Evolutionary conservation across 2,113 vertebrate genomes (phyloP), one percentile per base, ranked within the genome.

Genomic region (Colossoma macropomum): DNA sequence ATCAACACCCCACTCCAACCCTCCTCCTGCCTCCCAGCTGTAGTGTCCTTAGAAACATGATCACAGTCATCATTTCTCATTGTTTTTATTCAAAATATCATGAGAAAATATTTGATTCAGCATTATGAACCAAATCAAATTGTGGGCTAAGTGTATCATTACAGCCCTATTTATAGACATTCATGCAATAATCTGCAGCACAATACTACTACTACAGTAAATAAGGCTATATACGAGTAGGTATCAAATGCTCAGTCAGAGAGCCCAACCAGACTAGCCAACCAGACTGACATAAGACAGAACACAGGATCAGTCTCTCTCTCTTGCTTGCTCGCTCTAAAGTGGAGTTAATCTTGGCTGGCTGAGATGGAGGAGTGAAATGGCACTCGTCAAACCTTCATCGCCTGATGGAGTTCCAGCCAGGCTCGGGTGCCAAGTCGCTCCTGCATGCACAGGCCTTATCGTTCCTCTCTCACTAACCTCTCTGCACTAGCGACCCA

Each of bases 311-410:
- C 30, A 30, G 68, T 69, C 72, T 23, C 66, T 54, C 72, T 41
- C 45, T 74, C 21, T 9, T 19, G 6, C 2, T 13, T 25, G 30
- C 72, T 63, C 60, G 27, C n/a, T 72, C 62, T 70, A 28, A 65
- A 59, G 54, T 62, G 25, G 59, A 80, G 66, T 77, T 76, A 73
- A 56, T 54, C 30, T 77, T 84, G 63, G 82, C 63, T 73, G 28
- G 63, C 79, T 56, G 52, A 63, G 77, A 72, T 85, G 38, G 72
- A 73, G 78, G 72, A 84, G 86, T 86, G 77, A 80, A 87, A 90
- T 88, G 87, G 82, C 38, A 70, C 85, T 89, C 82, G 83, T 92
- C 89, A 88, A 91, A 70, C 84, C 82, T 79, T 92, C 89, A 89
- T 90, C 84, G 76, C 76, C 86, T 86, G 84, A 89, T 25, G 48